A percentile compares a stretch with the other conserved stretches of the same genome.
Evolutionary conservation across 2,888 invertebrate genomes (phyloP).

Genomic region (Lithophane ornitopus): DNA sequence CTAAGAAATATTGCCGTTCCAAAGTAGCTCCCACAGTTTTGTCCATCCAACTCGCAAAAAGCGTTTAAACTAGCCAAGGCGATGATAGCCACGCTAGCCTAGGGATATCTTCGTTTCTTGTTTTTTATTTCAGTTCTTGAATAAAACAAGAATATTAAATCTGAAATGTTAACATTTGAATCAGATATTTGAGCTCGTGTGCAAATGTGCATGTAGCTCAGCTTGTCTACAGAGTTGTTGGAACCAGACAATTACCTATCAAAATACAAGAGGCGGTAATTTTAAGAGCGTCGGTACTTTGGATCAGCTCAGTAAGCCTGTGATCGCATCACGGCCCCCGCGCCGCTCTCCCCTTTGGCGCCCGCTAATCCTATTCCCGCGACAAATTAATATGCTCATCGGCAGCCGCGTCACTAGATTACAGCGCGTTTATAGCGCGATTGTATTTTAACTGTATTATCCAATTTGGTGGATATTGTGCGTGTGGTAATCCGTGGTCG

Average conservation of each 20-base stretch:
- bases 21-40: slow-evolving; percentile 73
- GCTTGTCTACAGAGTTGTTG: slow-evolving; percentile 41
- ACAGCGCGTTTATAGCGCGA: slow-evolving; percentile 89
- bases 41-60: slow-evolving; percentile 74
- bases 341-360: slow-evolving; percentile 66
- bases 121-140: slow-evolving; percentile 23
- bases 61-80: slow-evolving; percentile 69
- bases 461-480: slow-evolving; percentile 92
- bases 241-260: slow-evolving; percentile 60
- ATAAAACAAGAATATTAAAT: slow-evolving; percentile 15
- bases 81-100: slow-evolving; percentile 46
- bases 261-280: slow-evolving; percentile 73
- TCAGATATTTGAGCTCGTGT: slow-evolving; percentile 25
- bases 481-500: slow-evolving; percentile 88
- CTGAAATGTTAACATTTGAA: slow-evolving; percentile 32
- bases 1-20: slow-evolving; percentile 85
- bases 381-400: slow-evolving; percentile 91
- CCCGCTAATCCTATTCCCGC: slow-evolving; percentile 87
- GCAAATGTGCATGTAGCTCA: slow-evolving; percentile 34
- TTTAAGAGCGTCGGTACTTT: slow-evolving; percentile 75
- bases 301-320: slow-evolving; percentile 77
- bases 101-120: slow-evolving; percentile 26
- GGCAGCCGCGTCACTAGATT: slow-evolving; percentile 89
- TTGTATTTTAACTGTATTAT: slow-evolving; percentile 93
- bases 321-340: slow-evolving; percentile 78